Conservation (phyloP, 1,140 invertebrate species). For the Orchesella cincta region DNA sequence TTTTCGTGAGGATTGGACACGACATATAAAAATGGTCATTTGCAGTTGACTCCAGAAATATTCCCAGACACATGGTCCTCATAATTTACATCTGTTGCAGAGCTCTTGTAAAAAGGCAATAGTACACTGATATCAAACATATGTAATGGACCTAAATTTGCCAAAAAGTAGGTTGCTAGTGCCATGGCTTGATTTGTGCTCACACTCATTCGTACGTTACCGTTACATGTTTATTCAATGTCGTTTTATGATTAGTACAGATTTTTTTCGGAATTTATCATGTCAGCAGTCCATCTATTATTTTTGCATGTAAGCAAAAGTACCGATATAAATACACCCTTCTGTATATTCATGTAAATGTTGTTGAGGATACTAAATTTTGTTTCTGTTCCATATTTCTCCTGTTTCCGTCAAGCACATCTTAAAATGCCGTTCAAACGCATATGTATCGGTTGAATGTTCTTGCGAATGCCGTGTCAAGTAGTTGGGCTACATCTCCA, state of each 20-base stretch:
- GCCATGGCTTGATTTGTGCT: background rate
- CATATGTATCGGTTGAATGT: no score
- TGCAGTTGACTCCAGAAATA: background rate
- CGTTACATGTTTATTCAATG: background rate
- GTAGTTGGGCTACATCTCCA: no score
- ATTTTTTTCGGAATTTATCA: background rate
- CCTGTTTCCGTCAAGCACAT: no score
- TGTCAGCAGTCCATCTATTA: conserved; percentile 3
- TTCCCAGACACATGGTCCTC: background rate
- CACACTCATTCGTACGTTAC: background rate
- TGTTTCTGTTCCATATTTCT: no score
- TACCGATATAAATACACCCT: no score
- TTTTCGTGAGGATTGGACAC: no score
- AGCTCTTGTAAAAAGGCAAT: background rate
- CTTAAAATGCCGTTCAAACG: no score
- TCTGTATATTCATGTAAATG: no score
- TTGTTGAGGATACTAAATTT: no score
- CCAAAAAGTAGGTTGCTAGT: background rate
- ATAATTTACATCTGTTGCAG: background rate
- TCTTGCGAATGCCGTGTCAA: no score
- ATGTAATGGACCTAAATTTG: background rate
- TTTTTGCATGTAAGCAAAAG: no score
- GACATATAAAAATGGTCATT: background rate
- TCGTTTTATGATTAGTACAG: background rate
- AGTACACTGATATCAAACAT: background rate